These are phyloP conservation scores for Pachliopta kotzebuea DNA, from an alignment of 2,888 invertebrate species.

Conservation along the genomic window DNA sequence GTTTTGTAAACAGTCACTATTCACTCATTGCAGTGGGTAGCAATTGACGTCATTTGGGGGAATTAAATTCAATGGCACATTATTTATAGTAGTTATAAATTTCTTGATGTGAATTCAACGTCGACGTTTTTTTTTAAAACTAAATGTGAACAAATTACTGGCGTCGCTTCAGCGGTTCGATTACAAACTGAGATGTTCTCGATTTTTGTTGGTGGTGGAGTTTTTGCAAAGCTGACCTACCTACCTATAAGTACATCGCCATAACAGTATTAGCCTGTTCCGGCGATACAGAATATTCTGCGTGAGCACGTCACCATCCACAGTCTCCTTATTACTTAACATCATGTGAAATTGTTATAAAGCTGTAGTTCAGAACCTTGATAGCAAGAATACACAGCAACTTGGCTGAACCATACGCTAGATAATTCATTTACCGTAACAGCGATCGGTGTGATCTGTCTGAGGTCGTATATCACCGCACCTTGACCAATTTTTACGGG, in stretches of 20 bases:
- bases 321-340: too few relatives aligned
- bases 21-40: constrained; percentile 9
- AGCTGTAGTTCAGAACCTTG: too few relatives aligned
- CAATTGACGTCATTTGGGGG: constrained; percentile 24
- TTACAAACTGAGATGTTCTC: too few relatives aligned
- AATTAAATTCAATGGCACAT: constrained; percentile 15
- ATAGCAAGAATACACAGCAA: background rate
- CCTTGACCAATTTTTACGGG: constrained; percentile 65
- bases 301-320: too few relatives aligned
- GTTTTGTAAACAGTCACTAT: constrained; percentile 22
- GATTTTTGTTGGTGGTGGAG: too few relatives aligned
- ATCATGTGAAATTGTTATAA: too few relatives aligned
- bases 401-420: background rate
- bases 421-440: constrained; percentile 2
- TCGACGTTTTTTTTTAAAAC: background rate
- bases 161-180: too few relatives aligned
- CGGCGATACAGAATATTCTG: too few relatives aligned
- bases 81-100: constrained; percentile 1
- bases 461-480: constrained; percentile 30
- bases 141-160: too few relatives aligned
- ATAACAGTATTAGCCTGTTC: too few relatives aligned
- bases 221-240: too few relatives aligned
- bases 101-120: background rate
- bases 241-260: too few relatives aligned
- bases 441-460: background rate